phyloP scores from a whole-genome alignment of 2,797 vertebrate genomes.

The Tympanoctomys barrerae region DNA sequence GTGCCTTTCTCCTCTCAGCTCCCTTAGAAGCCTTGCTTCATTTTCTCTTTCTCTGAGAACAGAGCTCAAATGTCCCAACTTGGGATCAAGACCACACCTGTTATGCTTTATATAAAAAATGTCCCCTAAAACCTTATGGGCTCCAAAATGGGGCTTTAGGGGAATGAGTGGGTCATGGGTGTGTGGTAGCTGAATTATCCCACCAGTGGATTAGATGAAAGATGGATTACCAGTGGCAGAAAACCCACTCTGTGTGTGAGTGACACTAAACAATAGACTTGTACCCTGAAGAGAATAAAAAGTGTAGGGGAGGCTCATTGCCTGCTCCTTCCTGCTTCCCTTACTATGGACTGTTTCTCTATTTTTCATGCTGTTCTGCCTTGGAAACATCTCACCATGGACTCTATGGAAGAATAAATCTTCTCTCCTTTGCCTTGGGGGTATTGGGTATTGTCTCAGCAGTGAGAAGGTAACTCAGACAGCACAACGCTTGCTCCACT shows the following conservation, averaged over 20 bases:
- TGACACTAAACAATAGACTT: not conserved
- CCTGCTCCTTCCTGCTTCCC: not conserved
- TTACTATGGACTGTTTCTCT: not conserved
- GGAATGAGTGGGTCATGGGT: not conserved
- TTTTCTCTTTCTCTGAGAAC: not conserved
- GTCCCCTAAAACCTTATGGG: too few species aligned
- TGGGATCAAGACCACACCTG: not conserved
- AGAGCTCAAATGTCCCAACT: not conserved
- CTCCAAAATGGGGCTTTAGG: not conserved
- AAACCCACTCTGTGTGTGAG: not conserved
- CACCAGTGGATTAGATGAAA: not conserved
- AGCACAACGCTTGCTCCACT: fast-evolving
- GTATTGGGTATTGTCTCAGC: not conserved
- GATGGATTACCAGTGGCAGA: not conserved
- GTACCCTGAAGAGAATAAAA: not conserved
- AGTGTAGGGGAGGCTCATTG: not conserved
- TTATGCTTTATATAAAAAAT: not conserved
- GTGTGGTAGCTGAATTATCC: not conserved
- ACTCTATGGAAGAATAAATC: not conserved
- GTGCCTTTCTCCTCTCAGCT: not conserved
- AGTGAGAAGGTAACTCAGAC: not conserved
- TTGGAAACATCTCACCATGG: not conserved
- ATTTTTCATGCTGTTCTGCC: not conserved
- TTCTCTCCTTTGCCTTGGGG: not conserved
- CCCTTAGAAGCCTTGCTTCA: not conserved